Evolutionary conservation across 2,888 invertebrate genomes (phyloP).

Genomic region (Tenthredo livida): DNA sequence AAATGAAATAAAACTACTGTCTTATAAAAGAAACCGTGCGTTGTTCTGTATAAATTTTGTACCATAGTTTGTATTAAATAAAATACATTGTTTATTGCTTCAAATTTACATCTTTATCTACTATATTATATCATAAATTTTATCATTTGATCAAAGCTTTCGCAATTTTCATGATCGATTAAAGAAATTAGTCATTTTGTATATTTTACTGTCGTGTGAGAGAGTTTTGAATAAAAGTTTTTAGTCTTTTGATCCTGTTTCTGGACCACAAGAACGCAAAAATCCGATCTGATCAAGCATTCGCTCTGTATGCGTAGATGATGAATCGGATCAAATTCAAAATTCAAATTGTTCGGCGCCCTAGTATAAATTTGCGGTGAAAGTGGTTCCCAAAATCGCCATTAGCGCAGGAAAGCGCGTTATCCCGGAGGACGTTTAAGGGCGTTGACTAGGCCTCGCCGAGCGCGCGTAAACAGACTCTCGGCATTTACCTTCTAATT

Average conservation of each 20-base stretch:
- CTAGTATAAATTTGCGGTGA: background rate
- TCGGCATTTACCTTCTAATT: too few relatives aligned
- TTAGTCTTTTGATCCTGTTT: background rate
- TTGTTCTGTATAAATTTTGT: slow-evolving; percentile 81
- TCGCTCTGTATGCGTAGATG: background rate
- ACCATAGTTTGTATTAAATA: slow-evolving; percentile 82
- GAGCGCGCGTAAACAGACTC: too few relatives aligned
- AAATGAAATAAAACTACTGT: slow-evolving; percentile 67
- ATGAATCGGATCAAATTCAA: background rate
- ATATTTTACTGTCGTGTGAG: background rate
- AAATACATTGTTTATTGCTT: slow-evolving; percentile 80
- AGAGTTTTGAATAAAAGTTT: background rate
- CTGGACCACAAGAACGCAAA: background rate
- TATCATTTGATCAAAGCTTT: background rate
- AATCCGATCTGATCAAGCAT: background rate
- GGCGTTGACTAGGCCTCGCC: too few relatives aligned
- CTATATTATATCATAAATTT: background rate
- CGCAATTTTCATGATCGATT: background rate
- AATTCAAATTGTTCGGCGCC: background rate
- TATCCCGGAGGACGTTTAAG: too few relatives aligned
- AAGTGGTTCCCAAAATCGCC: background rate
- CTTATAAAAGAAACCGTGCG: slow-evolving; percentile 74
- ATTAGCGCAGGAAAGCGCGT: too few relatives aligned
- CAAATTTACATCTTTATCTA: slow-evolving; percentile 64
- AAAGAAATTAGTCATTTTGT: background rate